A percentile compares a stretch with the other conserved stretches of the same genome.
Conservation (phyloP, 2,797 vertebrate genomes). For the Myotis pilosus region DNA sequence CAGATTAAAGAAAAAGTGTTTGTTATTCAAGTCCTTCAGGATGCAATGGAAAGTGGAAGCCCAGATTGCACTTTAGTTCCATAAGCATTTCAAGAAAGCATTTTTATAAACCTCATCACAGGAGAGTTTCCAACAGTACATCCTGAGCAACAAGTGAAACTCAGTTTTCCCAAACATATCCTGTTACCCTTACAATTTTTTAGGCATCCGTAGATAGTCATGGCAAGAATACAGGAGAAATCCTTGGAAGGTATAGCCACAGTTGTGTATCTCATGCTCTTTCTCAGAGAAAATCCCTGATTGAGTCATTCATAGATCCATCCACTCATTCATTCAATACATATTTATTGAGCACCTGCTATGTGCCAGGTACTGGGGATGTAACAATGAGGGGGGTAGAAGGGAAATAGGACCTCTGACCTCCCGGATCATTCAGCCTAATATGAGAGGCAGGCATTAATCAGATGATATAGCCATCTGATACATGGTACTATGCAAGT, state of each 20-base stretch:
- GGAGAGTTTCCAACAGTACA: background rate
- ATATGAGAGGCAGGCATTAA: background rate
- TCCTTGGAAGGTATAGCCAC: background rate
- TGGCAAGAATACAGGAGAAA: background rate
- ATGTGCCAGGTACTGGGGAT: background rate
- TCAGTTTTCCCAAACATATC: background rate
- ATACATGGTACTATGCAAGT: background rate
- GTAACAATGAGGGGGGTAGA: background rate
- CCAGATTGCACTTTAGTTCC: background rate
- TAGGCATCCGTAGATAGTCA: background rate
- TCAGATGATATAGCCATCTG: background rate
- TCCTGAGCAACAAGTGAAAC: background rate
- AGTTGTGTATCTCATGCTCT: background rate
- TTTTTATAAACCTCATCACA: background rate
- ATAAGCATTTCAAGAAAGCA: slow-evolving; percentile 12
- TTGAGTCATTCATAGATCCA: background rate
- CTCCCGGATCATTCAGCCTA: background rate
- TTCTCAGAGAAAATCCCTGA: background rate
- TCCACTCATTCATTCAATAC: background rate
- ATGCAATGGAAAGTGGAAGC: background rate
- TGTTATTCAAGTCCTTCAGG: background rate
- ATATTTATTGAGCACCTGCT: background rate
- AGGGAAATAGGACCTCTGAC: background rate
- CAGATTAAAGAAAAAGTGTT: background rate
- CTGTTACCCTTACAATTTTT: background rate